Evolutionary conservation across 2,797 vertebrate species (phyloP).

Genomic region (Oreochromis mossambicus): DNA sequence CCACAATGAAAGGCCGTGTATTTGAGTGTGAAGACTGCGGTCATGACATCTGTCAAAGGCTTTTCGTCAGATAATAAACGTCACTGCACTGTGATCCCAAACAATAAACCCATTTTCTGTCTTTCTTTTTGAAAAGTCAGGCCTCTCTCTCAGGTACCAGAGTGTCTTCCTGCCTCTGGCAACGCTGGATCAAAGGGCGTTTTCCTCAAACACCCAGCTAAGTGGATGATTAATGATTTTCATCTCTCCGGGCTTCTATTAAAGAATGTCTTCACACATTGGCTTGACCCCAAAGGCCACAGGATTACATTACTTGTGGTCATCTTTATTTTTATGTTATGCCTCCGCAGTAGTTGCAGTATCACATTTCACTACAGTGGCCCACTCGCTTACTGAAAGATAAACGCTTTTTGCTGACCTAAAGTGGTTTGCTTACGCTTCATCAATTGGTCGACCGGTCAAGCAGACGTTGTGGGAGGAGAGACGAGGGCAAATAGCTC

Average conservation of each 20-base stretch:
- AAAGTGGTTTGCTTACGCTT: conserved; percentile 64
- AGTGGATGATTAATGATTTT: conserved; percentile 15
- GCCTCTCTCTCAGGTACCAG: background rate
- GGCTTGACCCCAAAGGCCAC: conserved; percentile 22
- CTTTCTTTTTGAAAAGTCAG: background rate
- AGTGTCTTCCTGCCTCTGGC: background rate
- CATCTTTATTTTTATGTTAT: conserved; percentile 39
- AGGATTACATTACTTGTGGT: conserved; percentile 28
- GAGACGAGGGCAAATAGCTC: conserved; percentile 41
- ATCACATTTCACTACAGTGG: conserved; percentile 55
- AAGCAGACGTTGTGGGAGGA: conserved; percentile 48
- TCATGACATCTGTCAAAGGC: conserved; percentile 39
- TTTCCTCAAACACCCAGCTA: background rate
- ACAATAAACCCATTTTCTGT: conserved; percentile 25
- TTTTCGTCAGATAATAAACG: conserved; percentile 57
- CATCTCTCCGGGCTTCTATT: background rate
- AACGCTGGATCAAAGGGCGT: background rate
- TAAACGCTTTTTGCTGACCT: conserved; percentile 62
- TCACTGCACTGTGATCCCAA: conserved; percentile 9
- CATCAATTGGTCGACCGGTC: conserved; percentile 54
- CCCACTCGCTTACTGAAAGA: conserved; percentile 57
- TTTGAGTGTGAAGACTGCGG: conserved; percentile 59
- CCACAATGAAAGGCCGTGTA: conserved; percentile 1
- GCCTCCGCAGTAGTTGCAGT: conserved; percentile 35
- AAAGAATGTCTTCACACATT: conserved; percentile 25